phyloP scores from a whole-genome alignment of 2,113 vertebrate genomes.

The Laterallus jamaicensis region DNA sequence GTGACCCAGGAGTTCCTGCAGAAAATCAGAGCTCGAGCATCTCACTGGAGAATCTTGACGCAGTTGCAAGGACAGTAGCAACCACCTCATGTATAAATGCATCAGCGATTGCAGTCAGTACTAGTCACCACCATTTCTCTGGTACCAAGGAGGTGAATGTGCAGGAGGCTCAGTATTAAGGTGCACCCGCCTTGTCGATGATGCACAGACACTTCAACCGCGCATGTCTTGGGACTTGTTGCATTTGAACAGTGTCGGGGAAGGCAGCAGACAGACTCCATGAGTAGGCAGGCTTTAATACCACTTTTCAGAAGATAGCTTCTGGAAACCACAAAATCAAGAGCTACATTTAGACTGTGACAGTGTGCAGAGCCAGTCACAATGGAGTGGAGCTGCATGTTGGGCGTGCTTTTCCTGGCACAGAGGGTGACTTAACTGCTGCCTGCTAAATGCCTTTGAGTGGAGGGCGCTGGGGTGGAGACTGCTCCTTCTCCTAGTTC shows the following conservation, averaged over 20 bases:
- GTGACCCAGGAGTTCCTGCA: neutral
- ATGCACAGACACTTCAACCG: neutral
- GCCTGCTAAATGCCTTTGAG: neutral
- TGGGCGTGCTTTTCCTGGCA: neutral
- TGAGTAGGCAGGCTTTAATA: neutral
- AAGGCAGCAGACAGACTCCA: neutral
- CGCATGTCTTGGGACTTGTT: rapidly evolving
- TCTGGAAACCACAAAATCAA: neutral
- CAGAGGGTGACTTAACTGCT: neutral
- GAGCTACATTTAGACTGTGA: neutral
- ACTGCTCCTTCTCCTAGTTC: neutral
- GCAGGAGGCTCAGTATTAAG: neutral
- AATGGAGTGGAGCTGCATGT: rapidly evolving
- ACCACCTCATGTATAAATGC: neutral
- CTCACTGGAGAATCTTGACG: neutral
- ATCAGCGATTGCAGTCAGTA: neutral
- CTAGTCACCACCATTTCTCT: neutral
- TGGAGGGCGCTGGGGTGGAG: neutral
- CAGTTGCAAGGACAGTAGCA: rapidly evolving
- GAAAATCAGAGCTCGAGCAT: neutral
- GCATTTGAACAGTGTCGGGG: neutral
- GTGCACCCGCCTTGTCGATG: neutral
- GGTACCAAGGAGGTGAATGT: neutral
- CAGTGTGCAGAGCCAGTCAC: neutral
- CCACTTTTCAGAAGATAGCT: neutral